Evolutionary conservation across 1,140 invertebrate genomes (phyloP).

Genomic region (Epicauta chinensis): DNA sequence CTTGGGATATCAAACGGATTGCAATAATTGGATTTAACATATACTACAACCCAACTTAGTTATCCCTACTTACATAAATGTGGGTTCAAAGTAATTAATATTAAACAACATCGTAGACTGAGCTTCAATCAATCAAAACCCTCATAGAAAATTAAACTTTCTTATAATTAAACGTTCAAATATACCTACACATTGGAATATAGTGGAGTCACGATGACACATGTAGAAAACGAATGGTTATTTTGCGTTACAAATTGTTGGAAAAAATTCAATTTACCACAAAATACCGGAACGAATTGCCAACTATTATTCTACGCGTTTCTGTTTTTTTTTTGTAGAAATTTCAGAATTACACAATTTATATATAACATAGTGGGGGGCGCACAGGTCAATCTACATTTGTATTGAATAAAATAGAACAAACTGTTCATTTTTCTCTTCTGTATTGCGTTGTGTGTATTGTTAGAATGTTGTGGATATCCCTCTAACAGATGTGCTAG

Average conservation of each 20-base stretch:
- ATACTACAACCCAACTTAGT: conserved; percentile 11
- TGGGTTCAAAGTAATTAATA: conserved; percentile 14
- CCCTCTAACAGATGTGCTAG: conserved; percentile 29
- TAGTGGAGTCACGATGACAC: too few species aligned
- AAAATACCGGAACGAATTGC: conserved; percentile 18
- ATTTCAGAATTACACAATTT: conserved; percentile 22
- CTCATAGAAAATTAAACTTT: too few species aligned
- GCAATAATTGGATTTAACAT: conserved; percentile 15
- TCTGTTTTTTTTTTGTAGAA: conserved; percentile 10
- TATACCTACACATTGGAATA: too few species aligned
- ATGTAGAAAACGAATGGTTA: too few species aligned
- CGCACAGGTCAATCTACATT: conserved; percentile 17
- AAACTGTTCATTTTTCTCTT: conserved; percentile 20
- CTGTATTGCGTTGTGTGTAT: conserved; percentile 6
- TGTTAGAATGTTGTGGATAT: conserved; percentile 24
- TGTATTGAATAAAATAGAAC: conserved; percentile 19
- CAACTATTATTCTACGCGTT: conserved; percentile 17
- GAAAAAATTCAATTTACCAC: conserved; percentile 17
- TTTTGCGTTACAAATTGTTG: too few species aligned
- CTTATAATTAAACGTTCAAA: too few species aligned
- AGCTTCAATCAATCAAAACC: conserved; percentile 6
- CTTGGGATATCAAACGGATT: conserved; percentile 13
- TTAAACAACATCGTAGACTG: conserved; percentile 9
- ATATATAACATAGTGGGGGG: conserved; percentile 10
- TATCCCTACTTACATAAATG: conserved; percentile 16